Evolutionary conservation across 2,888 invertebrate species (phyloP).

Genomic region (Drosophila mercatorum): DNA sequence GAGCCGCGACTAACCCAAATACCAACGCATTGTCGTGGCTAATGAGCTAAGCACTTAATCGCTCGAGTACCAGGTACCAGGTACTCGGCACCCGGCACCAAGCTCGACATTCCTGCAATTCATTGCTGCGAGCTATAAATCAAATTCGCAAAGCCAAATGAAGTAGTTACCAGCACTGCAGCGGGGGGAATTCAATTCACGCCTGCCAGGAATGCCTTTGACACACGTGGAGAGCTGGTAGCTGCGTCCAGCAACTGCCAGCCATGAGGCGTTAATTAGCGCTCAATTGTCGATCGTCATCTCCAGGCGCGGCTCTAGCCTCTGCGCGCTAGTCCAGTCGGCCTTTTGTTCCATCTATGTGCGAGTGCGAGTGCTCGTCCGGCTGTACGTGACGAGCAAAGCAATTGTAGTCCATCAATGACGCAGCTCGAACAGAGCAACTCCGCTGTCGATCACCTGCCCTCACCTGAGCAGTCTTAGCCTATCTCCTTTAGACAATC

Average conservation of each 20-base stretch:
- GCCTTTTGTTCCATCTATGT: constrained; percentile 20
- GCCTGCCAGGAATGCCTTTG: constrained; percentile 67
- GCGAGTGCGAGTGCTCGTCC: constrained; percentile 12
- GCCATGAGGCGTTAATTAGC: constrained; percentile 72
- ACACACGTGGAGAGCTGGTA: constrained; percentile 39
- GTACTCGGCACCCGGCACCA: constrained; percentile 1
- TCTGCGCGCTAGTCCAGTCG: neutral
- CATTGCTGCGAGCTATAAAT: constrained; percentile 63
- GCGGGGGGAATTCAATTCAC: constrained; percentile 72
- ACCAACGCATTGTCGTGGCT: constrained; percentile 68
- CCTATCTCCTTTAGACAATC: constrained; percentile 28
- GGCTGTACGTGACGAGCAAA: constrained; percentile 69
- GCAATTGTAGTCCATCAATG: constrained; percentile 69
- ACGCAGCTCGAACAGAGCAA: constrained; percentile 29
- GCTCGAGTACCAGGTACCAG: constrained; percentile 16
- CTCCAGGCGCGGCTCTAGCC: constrained; percentile 18
- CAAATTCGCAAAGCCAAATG: constrained; percentile 54
- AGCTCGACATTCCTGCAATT: constrained; percentile 67
- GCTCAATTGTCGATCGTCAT: constrained; percentile 74
- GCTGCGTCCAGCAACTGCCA: neutral
- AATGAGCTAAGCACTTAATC: constrained; percentile 65
- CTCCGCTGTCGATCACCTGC: constrained; percentile 47
- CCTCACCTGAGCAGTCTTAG: constrained; percentile 40
- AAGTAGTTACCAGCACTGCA: constrained; percentile 49
- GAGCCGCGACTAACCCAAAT: constrained; percentile 61